These are phyloP conservation scores for Oncorhynchus mykiss DNA, from an alignment of 2,113 vertebrate genomes.

Conservation along the genomic window DNA sequence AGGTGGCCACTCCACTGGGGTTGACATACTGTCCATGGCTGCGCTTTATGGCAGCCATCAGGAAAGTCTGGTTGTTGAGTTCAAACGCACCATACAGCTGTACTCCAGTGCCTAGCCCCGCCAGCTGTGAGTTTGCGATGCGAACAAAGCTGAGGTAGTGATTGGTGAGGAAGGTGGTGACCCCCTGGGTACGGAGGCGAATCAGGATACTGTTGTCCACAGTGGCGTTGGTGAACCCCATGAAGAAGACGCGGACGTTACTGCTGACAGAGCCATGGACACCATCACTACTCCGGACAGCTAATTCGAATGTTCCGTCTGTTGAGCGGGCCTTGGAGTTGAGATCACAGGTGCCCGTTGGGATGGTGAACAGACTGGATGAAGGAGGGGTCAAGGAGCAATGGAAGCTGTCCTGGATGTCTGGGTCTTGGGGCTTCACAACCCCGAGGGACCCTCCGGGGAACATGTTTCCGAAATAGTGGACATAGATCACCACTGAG, in stretches of 20 bases:
- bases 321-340: conserved; percentile 84
- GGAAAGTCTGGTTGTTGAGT: conserved; percentile 86
- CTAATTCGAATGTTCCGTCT: conserved; percentile 89
- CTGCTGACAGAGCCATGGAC: conserved; percentile 85
- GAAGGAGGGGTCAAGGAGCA: conserved; percentile 87
- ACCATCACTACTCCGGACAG: conserved; percentile 84
- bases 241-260: conserved; percentile 83
- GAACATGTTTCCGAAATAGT: conserved; percentile 91
- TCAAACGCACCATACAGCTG: conserved; percentile 88
- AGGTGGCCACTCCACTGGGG: conserved; percentile 90
- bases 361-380: conserved; percentile 86
- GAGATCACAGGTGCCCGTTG: conserved; percentile 84
- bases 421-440: conserved; percentile 90
- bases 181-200: conserved; percentile 74
- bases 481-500: conserved; percentile 88
- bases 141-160: conserved; percentile 93
- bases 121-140: conserved; percentile 87
- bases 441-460: conserved; percentile 89
- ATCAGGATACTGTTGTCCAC: conserved; percentile 94
- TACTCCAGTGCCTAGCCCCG: conserved; percentile 86
- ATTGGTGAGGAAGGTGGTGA: conserved; percentile 84
- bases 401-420: conserved; percentile 88
- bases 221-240: conserved; percentile 85
- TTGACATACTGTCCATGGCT: conserved; percentile 85
- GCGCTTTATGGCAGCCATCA: conserved; percentile 87